Percentiles rank a stretch among this genome's conserved stretches.
Evolutionary conservation across 1,140 invertebrate genomes (phyloP).

Genomic region (Philotrypesis tridentata): DNA sequence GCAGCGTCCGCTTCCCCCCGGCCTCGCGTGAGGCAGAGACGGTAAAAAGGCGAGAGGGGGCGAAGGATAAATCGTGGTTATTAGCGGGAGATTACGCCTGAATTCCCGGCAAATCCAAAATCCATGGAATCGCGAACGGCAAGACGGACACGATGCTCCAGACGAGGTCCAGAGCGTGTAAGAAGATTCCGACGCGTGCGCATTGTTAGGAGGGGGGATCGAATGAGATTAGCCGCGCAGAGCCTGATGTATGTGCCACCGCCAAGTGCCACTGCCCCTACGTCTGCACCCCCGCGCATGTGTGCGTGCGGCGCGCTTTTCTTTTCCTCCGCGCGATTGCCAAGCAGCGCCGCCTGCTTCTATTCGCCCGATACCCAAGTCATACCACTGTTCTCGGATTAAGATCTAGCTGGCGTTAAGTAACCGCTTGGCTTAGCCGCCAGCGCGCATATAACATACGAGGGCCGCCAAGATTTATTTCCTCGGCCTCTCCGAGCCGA

Average conservation of each 20-base stretch:
- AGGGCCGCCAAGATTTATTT: constrained; percentile 13
- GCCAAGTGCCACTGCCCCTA: constrained; percentile 27
- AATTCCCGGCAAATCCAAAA: constrained; percentile 67
- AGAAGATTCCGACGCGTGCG: constrained; percentile 74
- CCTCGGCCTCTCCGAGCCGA: neutral
- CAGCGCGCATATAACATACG: neutral
- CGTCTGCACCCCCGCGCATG: constrained; percentile 40
- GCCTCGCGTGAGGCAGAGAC: neutral
- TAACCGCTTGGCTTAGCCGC: constrained; percentile 50
- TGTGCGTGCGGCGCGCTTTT: constrained; percentile 12
- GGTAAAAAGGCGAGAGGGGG: constrained; percentile 5
- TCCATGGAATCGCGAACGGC: constrained; percentile 62
- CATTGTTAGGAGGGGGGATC: constrained; percentile 75
- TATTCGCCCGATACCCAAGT: constrained; percentile 60
- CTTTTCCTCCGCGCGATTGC: neutral
- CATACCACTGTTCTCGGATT: constrained; percentile 60
- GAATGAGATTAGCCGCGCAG: constrained; percentile 71
- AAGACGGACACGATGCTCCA: constrained; percentile 41
- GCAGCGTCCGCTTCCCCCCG: neutral
- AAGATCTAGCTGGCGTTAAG: constrained; percentile 63
- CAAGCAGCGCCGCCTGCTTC: constrained; percentile 49
- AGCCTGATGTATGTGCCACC: constrained; percentile 71
- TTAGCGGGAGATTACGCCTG: constrained; percentile 72
- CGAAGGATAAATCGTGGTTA: constrained; percentile 71
- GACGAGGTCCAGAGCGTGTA: constrained; percentile 58